phyloP scores from a whole-genome alignment of 2,797 vertebrate species.

The Decapterus maruadsi region DNA sequence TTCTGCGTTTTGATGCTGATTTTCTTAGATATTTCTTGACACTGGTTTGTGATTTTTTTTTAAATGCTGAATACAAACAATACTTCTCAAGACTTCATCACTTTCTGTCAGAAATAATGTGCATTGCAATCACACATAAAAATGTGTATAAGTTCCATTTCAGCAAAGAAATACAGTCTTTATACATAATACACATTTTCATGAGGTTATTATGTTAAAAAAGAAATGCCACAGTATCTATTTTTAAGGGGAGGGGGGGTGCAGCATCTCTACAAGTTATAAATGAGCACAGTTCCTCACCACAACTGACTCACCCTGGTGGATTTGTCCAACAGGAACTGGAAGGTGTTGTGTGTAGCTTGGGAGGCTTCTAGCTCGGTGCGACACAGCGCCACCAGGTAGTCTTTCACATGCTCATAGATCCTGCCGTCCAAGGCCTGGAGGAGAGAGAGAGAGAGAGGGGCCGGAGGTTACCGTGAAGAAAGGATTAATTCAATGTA shows the following conservation, averaged over 20 bases:
- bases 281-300: slow-evolving; percentile 11
- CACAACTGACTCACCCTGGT: slow-evolving; percentile 89
- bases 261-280: neutral
- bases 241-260: too few species aligned
- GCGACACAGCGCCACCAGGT: slow-evolving; percentile 94
- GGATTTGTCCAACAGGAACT: slow-evolving; percentile 96
- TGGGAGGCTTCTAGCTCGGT: slow-evolving; percentile 96
- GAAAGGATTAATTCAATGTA: slow-evolving; percentile 25
- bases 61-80: slow-evolving; percentile 11
- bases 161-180: neutral
- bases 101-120: slow-evolving; percentile 8
- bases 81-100: neutral
- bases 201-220: neutral
- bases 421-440: slow-evolving; percentile 95
- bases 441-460: slow-evolving; percentile 40
- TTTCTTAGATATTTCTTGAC: too few species aligned
- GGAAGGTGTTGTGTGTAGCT: slow-evolving; percentile 96
- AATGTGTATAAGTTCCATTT: slow-evolving; percentile 15
- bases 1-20: too few species aligned
- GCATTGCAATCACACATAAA: slow-evolving; percentile 14
- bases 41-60: neutral
- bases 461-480: slow-evolving; percentile 15
- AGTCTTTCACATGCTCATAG: slow-evolving; percentile 97
- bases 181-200: slow-evolving; percentile 3
- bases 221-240: neutral